These are phyloP conservation scores for Toxotes lorentzi DNA, from an alignment of 2,797 vertebrate genomes.

Conservation along the genomic window DNA sequence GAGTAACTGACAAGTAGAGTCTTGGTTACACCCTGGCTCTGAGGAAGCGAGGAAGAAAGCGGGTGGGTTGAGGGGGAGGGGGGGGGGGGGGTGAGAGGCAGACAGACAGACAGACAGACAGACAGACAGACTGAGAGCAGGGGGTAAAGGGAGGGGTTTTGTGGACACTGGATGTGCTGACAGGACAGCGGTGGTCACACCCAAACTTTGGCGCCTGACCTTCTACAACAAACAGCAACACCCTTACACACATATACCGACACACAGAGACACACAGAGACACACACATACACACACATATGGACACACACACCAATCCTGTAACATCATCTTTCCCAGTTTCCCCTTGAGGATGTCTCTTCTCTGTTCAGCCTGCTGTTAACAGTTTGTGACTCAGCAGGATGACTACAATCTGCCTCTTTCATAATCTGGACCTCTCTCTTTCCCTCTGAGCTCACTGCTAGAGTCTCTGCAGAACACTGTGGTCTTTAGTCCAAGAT, in stretches of 20 bases:
- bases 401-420: conserved; percentile 59
- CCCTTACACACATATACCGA: conserved; percentile 54
- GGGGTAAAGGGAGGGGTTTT: conserved; percentile 68
- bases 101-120: conserved; percentile 9
- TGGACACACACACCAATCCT: conserved; percentile 3
- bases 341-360: conserved; percentile 57
- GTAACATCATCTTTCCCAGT: conserved; percentile 69
- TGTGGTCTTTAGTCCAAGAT: neutral
- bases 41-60: conserved; percentile 68
- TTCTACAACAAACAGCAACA: conserved; percentile 77
- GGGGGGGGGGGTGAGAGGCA: conserved; percentile 1
- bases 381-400: conserved; percentile 76
- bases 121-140: conserved; percentile 38
- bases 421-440: conserved; percentile 57
- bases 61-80: conserved; percentile 17
- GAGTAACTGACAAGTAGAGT: conserved; percentile 78
- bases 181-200: conserved; percentile 81
- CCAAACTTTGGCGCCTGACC: conserved; percentile 83
- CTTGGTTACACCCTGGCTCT: conserved; percentile 81
- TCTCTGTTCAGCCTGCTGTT: conserved; percentile 53
- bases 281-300: conserved; percentile 34
- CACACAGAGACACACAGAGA: conserved; percentile 27
- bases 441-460: conserved; percentile 37
- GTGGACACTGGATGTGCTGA: conserved; percentile 80
- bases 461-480: conserved; percentile 11